These are phyloP conservation scores for Vanessa tameamea DNA, from an alignment of 1,140 invertebrate genomes.

Conservation along the genomic window DNA sequence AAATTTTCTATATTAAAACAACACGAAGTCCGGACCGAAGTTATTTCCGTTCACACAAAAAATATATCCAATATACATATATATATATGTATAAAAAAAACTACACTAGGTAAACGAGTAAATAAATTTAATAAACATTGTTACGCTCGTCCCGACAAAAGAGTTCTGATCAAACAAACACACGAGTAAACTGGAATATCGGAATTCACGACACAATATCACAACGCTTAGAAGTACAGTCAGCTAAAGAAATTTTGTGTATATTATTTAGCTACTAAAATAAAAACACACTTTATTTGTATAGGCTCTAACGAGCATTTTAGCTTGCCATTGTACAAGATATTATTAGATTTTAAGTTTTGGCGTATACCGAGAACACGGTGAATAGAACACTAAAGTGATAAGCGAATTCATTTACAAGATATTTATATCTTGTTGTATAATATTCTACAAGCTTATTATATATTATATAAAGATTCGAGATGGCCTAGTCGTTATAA, in stretches of 20 bases:
- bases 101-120: background rate
- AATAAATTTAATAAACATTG: constrained; percentile 6
- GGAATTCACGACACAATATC: constrained; percentile 10
- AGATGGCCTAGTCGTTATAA: too few relatives aligned
- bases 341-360: too few relatives aligned
- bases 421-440: too few relatives aligned
- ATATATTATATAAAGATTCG: too few relatives aligned
- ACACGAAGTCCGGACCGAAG: background rate
- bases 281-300: background rate
- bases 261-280: background rate
- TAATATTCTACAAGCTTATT: too few relatives aligned
- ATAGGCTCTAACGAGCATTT: too few relatives aligned
- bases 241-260: background rate
- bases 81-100: background rate
- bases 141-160: constrained; percentile 4
- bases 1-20: background rate
- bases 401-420: too few relatives aligned
- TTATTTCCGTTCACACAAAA: background rate
- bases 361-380: too few relatives aligned
- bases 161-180: constrained; percentile 9
- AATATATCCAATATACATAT: background rate
- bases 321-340: too few relatives aligned
- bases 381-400: too few relatives aligned
- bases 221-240: background rate
- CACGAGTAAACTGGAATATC: constrained; percentile 1